These are phyloP conservation scores for Nomada flava DNA, from an alignment of 2,888 invertebrate genomes.

Conservation along the genomic window DNA sequence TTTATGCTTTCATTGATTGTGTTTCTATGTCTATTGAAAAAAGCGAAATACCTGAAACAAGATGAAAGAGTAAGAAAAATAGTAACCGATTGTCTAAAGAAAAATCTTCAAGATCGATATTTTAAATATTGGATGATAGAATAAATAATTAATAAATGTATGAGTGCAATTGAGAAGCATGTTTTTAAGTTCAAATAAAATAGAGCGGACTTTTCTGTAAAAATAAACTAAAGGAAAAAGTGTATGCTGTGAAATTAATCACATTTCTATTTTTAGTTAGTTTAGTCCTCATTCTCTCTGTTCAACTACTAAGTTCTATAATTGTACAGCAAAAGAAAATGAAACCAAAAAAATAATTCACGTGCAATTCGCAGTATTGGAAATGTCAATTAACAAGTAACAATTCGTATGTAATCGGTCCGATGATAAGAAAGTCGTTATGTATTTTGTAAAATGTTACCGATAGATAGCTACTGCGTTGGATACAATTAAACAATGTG, in stretches of 20 bases:
- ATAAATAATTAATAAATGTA: constrained; percentile 16
- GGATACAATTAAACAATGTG: constrained; percentile 76
- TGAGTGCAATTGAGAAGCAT: constrained; percentile 3
- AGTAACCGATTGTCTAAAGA: neutral
- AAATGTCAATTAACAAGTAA: constrained; percentile 76
- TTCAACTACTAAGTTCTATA: constrained; percentile 28
- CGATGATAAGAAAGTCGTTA: constrained; percentile 69
- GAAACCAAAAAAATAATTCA: constrained; percentile 37
- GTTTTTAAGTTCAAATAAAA: constrained; percentile 9
- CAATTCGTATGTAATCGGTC: constrained; percentile 68
- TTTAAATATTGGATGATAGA: neutral
- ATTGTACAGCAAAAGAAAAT: constrained; percentile 34
- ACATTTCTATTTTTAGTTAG: constrained; percentile 4
- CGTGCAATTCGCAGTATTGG: constrained; percentile 74
- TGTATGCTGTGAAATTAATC: constrained; percentile 23
- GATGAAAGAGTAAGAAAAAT: neutral
- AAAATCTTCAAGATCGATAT: neutral
- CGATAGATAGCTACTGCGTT: constrained; percentile 72
- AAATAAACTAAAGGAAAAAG: neutral
- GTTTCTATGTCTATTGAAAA: neutral
- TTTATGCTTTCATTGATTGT: constrained; percentile 1
- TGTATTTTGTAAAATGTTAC: constrained; percentile 78
- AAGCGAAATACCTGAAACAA: neutral
- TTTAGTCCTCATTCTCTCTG: constrained; percentile 10
- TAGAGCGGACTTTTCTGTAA: neutral